phyloP scores from a whole-genome alignment of 2,797 vertebrate genomes.

The Spheniscus humboldti region DNA sequence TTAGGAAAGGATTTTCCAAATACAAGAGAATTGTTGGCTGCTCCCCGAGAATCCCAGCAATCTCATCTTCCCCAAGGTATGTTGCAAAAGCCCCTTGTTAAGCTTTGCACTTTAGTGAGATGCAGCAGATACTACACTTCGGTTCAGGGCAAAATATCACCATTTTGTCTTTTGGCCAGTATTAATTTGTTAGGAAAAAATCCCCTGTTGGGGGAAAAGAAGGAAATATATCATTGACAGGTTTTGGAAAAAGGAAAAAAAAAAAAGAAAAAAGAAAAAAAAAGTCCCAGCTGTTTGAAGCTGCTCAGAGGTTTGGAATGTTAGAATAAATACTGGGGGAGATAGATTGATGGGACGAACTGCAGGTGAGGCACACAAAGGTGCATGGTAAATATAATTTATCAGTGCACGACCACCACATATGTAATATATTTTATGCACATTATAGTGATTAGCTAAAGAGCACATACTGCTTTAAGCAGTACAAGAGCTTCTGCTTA shows the following conservation, averaged over 20 bases:
- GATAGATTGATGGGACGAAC: not conserved
- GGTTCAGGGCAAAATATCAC: not conserved
- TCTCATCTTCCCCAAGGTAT: not conserved
- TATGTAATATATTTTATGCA: not conserved
- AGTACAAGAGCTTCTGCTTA: not conserved
- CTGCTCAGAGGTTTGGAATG: not conserved
- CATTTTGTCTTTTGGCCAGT: not conserved
- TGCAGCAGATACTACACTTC: not conserved
- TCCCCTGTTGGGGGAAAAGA: not conserved
- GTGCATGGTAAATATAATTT: not conserved
- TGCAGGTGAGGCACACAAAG: not conserved
- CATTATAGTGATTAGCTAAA: not conserved
- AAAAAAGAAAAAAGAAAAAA: not conserved
- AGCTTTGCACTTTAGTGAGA: not conserved
- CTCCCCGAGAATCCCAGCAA: not conserved
- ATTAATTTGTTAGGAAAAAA: not conserved
- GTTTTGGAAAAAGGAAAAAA: fast-evolving
- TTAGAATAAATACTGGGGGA: not conserved
- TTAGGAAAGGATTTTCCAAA: not conserved
- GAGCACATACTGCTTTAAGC: not conserved
- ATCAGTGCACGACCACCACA: not conserved
- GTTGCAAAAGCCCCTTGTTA: not conserved
- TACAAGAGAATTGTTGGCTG: not conserved
- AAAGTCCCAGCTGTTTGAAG: not conserved
- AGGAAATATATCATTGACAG: not conserved